Evolutionary conservation across 2,797 vertebrate species (phyloP), one percentile per base, ranked within the genome.

Genomic region (Sylvilagus floridanus): DNA sequence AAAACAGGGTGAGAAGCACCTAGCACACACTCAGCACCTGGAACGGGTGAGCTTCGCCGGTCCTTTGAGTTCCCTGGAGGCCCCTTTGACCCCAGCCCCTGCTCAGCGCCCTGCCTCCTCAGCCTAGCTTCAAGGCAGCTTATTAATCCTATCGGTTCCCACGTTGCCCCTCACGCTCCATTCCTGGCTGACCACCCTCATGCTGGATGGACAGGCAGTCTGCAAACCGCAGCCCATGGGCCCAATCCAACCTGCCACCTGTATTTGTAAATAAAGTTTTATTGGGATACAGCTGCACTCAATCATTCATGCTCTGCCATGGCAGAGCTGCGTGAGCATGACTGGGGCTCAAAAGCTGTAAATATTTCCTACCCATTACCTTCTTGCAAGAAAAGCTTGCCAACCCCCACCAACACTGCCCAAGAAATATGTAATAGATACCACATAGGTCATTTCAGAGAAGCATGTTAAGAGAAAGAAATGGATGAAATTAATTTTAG

Each of bases 231-330:
- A 62, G 35, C 30, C 32, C 62, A 17, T 22, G 9, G 52, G 47
- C 30, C 47, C 62, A 62, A 85, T 30, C 54, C 8, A 57, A 28
- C 4, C 71, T 5, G 32, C 35, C 4, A 4, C 24, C 63, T 72
- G 19, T 35, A 63, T 93, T 91, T 72, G 62, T 68, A 68, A 84
- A 77, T 77, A 85, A 82, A 88, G 81, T 88, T 95, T 94, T 78
- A 86, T 73, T 66, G 81, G n/a, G 1, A 77, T 63, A 35, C 28
- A 52, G 60, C 10, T n/a, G 28, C 9, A 8, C 4, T 8, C n/a
- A 60, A 4, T 62, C 75, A 77, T 63, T 66, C 86, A 62, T 47
- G 28, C 19, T 52, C 7, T 28, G 24, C 21, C 30, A 10, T 0
- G 1, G 21, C 63, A 71, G 90, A 63, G 4, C 1, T 63, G n/a